Base-by-base conservation (phyloP, 2,888 invertebrate species). In the Synanthedon tipuliformis region DNA sequence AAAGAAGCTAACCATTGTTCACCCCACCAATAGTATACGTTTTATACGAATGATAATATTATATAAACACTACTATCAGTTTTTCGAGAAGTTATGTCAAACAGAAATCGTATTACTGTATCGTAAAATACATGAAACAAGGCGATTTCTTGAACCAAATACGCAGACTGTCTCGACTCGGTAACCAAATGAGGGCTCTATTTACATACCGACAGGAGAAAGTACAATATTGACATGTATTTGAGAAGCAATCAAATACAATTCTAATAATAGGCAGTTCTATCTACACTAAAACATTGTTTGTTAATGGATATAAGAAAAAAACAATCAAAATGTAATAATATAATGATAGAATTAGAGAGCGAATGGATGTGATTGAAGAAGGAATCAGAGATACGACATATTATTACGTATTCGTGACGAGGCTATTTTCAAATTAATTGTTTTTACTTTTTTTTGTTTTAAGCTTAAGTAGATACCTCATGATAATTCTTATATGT, bases 121-220 rank as follows among this genome's bases (percentile, higher is more conserved):
- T 34, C 10, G 7, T 34, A 34, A 34, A 34, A 10, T 7, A 34
- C 34, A 34, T 34, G 10, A 34, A 34, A 34, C 34, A 34, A 34
- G 34, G 8, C 34, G 34, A 34, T 34, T 7, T 34, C 34, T 3
- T 34, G 34, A 34, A 34, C 34, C 34, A 34, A 34, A 34, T 34
- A 34, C 34, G 34, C 7, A 34, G 34, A 34, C 34, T 34, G 34
- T 34, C 34, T 34, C 34, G 34, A 34, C 34, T 34, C 45, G 52
- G 59, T 59, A 59, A 65, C 62, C 64, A 61, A 60, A 66, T 61
- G 65, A 62, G 61, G 59, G 65, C 63, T 53, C 61, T 67, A 73
- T 73, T 73, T 69, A 68, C 66, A 68, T 68, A 66, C 58, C 54
- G 45, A 5, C 45, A 50, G 61, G 68, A 64, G 74, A 77, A 73